These are phyloP conservation scores for Donacobius atricapilla DNA, from an alignment of 2,113 vertebrate genomes.

Conservation along the genomic window DNA sequence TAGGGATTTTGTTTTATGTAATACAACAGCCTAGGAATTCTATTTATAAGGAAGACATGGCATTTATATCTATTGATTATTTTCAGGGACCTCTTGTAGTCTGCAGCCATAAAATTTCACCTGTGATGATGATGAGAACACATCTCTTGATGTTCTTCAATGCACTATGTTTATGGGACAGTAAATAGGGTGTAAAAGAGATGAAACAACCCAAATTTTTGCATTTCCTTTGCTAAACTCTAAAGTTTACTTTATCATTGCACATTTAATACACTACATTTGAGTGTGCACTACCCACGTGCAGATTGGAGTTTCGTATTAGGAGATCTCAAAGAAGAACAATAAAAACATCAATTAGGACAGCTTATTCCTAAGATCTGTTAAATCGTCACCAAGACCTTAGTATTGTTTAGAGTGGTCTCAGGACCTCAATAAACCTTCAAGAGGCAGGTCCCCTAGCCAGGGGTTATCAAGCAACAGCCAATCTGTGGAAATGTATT, in stretches of 20 bases:
- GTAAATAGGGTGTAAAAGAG: not conserved
- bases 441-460: not conserved
- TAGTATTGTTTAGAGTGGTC: not conserved
- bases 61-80: slow-evolving; percentile 36
- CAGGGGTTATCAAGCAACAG: not conserved
- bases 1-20: slow-evolving; percentile 17
- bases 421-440: not conserved
- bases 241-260: not conserved
- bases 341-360: not conserved
- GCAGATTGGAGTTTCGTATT: not conserved
- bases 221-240: not conserved
- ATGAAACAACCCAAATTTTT: not conserved
- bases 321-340: not conserved
- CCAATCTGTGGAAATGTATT: not conserved
- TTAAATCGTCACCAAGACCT: not conserved
- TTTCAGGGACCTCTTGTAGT: not conserved
- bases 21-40: not conserved
- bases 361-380: not conserved
- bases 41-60: not conserved
- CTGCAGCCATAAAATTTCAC: not conserved
- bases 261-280: not conserved
- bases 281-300: not conserved
- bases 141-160: not conserved
- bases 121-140: not conserved
- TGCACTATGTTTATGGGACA: not conserved